Conservation (phyloP, 2,113 vertebrate species). For the Poecilia latipinna region DNA sequence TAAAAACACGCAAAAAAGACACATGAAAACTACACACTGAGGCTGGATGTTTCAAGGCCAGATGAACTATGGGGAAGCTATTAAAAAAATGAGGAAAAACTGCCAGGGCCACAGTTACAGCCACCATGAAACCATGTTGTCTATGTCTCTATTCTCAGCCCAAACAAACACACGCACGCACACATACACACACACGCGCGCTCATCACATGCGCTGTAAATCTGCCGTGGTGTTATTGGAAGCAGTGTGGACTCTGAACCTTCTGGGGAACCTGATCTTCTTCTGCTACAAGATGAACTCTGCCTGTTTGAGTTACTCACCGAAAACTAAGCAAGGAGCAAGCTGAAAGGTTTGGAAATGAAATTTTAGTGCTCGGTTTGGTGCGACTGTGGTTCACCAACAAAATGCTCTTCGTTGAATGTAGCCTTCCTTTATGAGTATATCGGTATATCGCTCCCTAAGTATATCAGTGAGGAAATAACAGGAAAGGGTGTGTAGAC, state of each 20-base stretch:
- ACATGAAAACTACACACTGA: constrained; percentile 36
- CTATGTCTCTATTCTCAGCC: constrained; percentile 7
- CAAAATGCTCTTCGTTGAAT: background rate
- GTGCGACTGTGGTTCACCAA: background rate
- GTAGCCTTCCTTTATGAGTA: background rate
- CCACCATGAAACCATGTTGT: constrained; percentile 21
- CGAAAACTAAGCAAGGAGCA: background rate
- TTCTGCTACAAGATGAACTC: background rate
- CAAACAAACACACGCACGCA: constrained; percentile 8
- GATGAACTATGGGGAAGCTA: constrained; percentile 63
- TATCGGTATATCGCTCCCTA: background rate
- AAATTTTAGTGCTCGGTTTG: background rate
- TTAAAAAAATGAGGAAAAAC: constrained; percentile 17
- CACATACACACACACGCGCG: background rate
- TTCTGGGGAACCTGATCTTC: background rate
- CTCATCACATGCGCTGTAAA: background rate
- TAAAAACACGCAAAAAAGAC: constrained; percentile 15
- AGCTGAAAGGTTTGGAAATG: background rate
- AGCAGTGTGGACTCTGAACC: background rate
- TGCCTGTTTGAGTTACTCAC: background rate
- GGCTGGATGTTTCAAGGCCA: constrained; percentile 27
- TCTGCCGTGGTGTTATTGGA: background rate
- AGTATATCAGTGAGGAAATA: background rate
- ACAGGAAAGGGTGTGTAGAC: background rate
- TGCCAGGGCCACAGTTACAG: constrained; percentile 55